Evolutionary conservation across 2,113 vertebrate species (phyloP).

Genomic region (Prochilodus magdalenae): DNA sequence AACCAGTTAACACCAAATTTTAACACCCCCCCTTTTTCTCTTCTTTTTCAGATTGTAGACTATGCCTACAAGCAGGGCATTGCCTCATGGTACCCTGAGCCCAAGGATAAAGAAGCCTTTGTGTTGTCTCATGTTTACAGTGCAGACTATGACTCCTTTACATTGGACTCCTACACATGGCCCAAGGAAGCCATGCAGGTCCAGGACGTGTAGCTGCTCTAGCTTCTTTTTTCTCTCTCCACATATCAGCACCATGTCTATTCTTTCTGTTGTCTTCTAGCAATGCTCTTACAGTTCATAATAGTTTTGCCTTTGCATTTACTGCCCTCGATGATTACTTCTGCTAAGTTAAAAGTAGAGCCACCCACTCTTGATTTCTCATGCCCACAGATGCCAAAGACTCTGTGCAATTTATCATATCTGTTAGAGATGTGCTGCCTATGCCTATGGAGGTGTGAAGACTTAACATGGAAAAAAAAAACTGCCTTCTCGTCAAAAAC

Average conservation of each 20-base stretch:
- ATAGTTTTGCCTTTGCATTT: constrained; percentile 1
- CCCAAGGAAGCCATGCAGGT: constrained; percentile 85
- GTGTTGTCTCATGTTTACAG: constrained; percentile 88
- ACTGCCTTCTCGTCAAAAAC: neutral
- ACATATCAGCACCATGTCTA: constrained; percentile 31
- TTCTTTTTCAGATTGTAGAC: constrained; percentile 81
- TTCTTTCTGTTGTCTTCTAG: constrained; percentile 9
- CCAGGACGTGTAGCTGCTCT: constrained; percentile 83
- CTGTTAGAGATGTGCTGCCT: neutral
- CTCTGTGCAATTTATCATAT: neutral
- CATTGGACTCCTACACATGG: constrained; percentile 88
- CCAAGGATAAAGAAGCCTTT: constrained; percentile 94
- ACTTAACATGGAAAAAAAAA: neutral
- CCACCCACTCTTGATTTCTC: neutral
- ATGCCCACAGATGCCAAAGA: neutral
- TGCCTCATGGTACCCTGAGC: constrained; percentile 91
- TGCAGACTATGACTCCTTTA: constrained; percentile 91
- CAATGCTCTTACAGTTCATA: neutral
- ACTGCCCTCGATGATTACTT: neutral
- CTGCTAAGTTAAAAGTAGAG: constrained; percentile 15
- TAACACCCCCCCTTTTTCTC: neutral
- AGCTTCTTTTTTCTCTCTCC: neutral
- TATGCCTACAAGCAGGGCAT: constrained; percentile 89
- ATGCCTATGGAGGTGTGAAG: neutral
- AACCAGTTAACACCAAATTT: neutral